Conservation (phyloP, 2,888 invertebrate species). For the Drosophila meridiana region DNA sequence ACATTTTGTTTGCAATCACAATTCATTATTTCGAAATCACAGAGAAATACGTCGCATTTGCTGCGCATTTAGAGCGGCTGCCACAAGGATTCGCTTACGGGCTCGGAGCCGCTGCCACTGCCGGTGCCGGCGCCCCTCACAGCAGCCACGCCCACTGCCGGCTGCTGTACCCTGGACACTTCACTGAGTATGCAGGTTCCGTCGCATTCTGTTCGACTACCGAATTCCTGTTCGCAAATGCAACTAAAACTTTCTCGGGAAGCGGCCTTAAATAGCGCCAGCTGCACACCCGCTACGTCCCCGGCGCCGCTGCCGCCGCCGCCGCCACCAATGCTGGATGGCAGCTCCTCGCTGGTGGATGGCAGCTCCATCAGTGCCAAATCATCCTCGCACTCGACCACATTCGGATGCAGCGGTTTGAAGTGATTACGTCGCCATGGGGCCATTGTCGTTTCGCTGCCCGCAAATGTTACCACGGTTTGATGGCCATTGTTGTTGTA, state of each 20-base stretch:
- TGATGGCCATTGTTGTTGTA: conserved; percentile 66
- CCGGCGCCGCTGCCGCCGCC: not conserved
- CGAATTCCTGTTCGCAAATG: conserved; percentile 79
- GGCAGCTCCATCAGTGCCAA: conserved; percentile 65
- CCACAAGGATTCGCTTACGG: conserved; percentile 55
- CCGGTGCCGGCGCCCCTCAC: not conserved
- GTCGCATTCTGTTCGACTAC: conserved; percentile 77
- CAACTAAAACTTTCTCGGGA: conserved; percentile 66
- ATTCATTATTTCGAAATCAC: conserved; percentile 70
- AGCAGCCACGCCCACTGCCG: conserved; percentile 8
- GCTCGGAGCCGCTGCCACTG: not conserved
- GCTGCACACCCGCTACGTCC: conserved; percentile 33
- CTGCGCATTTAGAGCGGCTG: conserved; percentile 56
- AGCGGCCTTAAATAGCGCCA: conserved; percentile 54
- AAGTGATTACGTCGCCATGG: conserved; percentile 82
- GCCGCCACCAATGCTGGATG: conserved; percentile 29
- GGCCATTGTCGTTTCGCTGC: conserved; percentile 44
- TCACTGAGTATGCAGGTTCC: conserved; percentile 81
- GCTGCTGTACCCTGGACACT: conserved; percentile 73
- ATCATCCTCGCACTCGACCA: conserved; percentile 80
- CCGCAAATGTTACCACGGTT: conserved; percentile 67
- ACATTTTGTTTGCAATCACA: conserved; percentile 65
- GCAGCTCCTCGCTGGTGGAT: conserved; percentile 64
- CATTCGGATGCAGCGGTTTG: conserved; percentile 80
- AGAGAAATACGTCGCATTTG: conserved; percentile 34